These are phyloP conservation scores for Fringilla coelebs DNA, from an alignment of 2,797 vertebrate species.

Conservation along the genomic window DNA sequence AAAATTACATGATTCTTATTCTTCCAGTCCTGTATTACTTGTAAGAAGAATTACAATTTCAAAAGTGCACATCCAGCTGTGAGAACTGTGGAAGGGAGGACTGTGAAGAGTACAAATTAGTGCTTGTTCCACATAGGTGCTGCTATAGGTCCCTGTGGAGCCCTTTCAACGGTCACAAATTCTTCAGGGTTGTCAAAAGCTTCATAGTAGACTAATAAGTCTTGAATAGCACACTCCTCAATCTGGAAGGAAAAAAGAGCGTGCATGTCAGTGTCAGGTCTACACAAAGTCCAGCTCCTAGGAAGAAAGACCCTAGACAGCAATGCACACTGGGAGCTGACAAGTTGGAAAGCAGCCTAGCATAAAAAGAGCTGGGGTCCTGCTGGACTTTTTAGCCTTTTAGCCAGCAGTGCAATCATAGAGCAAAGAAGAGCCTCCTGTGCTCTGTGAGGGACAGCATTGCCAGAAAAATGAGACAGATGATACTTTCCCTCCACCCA, in stretches of 20 bases:
- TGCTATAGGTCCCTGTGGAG: constrained; percentile 87
- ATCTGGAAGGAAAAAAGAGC: constrained; percentile 77
- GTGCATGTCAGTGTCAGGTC: neutral
- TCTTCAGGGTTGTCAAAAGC: constrained; percentile 92
- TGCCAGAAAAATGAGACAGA: neutral
- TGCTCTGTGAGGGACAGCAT: neutral
- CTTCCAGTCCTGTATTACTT: neutral
- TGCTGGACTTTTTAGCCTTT: neutral
- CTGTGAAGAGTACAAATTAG: constrained; percentile 61
- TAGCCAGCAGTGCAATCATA: neutral
- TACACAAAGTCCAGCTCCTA: neutral
- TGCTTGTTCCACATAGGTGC: constrained; percentile 94
- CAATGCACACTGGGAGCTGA: fast-evolving
- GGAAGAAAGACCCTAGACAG: neutral
- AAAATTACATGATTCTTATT: constrained; percentile 13
- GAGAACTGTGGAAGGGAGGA: neutral
- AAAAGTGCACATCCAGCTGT: neutral
- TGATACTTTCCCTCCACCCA: neutral
- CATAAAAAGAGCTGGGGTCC: neutral
- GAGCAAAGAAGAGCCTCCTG: neutral
- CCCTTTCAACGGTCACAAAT: constrained; percentile 90
- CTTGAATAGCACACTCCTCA: constrained; percentile 94
- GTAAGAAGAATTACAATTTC: neutral
- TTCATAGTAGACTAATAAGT: constrained; percentile 88
- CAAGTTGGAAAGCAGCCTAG: neutral